phyloP scores from a whole-genome alignment of 2,113 vertebrate genomes.

The Hippocampus mohnikei region DNA sequence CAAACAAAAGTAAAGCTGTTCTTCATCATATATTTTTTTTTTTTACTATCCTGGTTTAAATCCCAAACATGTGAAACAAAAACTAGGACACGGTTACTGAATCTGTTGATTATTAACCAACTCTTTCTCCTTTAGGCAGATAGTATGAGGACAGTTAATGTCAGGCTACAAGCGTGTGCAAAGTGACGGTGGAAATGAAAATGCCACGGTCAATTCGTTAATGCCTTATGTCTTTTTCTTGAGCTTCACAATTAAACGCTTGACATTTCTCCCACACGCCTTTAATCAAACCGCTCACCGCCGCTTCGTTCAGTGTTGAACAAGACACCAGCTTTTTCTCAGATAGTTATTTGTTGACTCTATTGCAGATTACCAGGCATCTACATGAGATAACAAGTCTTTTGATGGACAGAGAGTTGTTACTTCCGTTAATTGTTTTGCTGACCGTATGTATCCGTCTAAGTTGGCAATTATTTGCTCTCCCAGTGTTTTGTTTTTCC shows the following conservation, averaged over 20 bases:
- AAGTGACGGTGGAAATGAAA: conserved; percentile 41
- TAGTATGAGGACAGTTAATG: conserved; percentile 13
- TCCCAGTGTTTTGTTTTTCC: no score
- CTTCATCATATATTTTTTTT: not conserved
- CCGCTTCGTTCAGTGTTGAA: conserved; percentile 44
- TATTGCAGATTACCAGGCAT: not conserved
- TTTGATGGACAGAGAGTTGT: not conserved
- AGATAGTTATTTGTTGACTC: not conserved
- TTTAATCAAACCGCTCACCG: conserved; percentile 42
- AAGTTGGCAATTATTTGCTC: no score
- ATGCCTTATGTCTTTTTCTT: conserved; percentile 20
- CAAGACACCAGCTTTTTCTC: not conserved
- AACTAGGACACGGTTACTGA: not conserved
- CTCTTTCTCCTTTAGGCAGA: conserved; percentile 14
- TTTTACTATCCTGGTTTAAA: not conserved
- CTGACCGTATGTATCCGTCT: not conserved
- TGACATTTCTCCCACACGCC: conserved; percentile 23
- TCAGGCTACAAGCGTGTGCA: conserved; percentile 17
- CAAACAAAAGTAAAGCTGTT: no score
- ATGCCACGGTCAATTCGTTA: conserved; percentile 27
- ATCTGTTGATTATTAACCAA: not conserved
- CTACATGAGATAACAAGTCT: not conserved
- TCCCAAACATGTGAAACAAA: not conserved
- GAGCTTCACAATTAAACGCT: conserved; percentile 15
- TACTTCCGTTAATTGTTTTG: not conserved